phyloP scores from a whole-genome alignment of 2,113 vertebrate genomes.

The Pollimyrus isidori region DNA sequence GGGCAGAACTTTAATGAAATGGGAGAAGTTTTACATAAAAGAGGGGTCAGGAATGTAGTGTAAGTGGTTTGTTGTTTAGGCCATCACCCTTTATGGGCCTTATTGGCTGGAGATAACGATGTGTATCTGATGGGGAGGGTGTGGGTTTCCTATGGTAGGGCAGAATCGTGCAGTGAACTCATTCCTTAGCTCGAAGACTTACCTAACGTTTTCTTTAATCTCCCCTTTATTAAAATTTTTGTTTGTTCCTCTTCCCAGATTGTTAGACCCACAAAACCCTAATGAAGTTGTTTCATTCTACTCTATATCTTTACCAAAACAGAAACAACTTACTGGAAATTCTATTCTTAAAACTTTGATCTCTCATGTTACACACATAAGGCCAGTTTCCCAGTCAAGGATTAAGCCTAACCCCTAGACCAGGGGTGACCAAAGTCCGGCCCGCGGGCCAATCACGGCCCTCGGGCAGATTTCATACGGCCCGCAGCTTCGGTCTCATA shows the following conservation, averaged over 20 bases:
- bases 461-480: too few species aligned
- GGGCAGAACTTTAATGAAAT: not conserved
- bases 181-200: not conserved
- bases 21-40: not conserved
- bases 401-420: too few species aligned
- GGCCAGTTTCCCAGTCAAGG: too few species aligned
- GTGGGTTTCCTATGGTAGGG: not conserved
- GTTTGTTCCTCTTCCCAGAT: not conserved
- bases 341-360: not conserved
- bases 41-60: not conserved
- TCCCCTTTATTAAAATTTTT: not conserved
- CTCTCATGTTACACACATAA: not conserved
- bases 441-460: too few species aligned
- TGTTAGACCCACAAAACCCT: not conserved
- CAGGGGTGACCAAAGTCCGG: too few species aligned
- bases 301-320: not conserved
- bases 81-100: not conserved
- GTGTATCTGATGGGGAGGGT: not conserved
- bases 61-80: not conserved
- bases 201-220: not conserved
- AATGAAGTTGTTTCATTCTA: not conserved
- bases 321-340: not conserved
- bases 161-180: not conserved
- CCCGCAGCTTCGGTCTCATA: too few species aligned
- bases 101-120: not conserved